Percentiles rank a stretch among this genome's conserved stretches.
phyloP scores from a whole-genome alignment of 1,140 invertebrate genomes.

The Hyles euphorbiae region DNA sequence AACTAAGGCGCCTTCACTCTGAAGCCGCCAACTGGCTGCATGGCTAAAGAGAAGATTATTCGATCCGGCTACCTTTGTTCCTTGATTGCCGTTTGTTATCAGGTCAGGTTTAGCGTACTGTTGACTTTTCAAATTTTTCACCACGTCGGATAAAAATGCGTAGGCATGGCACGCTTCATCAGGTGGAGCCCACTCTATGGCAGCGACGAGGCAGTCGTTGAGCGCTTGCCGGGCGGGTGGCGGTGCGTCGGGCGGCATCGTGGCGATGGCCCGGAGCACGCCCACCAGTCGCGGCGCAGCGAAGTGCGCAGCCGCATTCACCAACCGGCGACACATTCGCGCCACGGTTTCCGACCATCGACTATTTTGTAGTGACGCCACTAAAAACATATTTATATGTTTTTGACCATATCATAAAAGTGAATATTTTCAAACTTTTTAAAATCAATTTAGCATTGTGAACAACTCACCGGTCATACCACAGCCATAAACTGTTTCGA shows the following conservation, averaged over 20 bases:
- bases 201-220: conserved; percentile 48
- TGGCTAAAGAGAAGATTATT: conserved; percentile 31
- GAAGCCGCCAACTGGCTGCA: conserved; percentile 43
- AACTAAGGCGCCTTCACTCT: conserved; percentile 48
- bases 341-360: conserved; percentile 50
- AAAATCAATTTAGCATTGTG: neutral
- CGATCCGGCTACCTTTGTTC: conserved; percentile 14
- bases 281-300: conserved; percentile 39
- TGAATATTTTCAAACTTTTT: too few relatives aligned
- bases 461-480: conserved; percentile 44
- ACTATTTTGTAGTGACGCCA: conserved; percentile 41
- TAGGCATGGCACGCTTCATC: conserved; percentile 50
- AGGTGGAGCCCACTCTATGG: conserved; percentile 54
- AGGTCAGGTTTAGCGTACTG: conserved; percentile 38
- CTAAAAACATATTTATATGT: conserved; percentile 17
- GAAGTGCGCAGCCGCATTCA: conserved; percentile 52
- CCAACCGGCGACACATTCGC: conserved; percentile 45
- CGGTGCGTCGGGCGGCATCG: conserved; percentile 27
- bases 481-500: conserved; percentile 63
- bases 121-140: conserved; percentile 34
- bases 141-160: conserved; percentile 34
- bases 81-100: conserved; percentile 32
- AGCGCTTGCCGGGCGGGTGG: conserved; percentile 39
- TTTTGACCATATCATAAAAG: neutral
- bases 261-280: conserved; percentile 28